Evolutionary conservation across 1,140 invertebrate species (phyloP), one percentile per base, ranked within the genome.

Genomic region (Drosophila eugracilis): DNA sequence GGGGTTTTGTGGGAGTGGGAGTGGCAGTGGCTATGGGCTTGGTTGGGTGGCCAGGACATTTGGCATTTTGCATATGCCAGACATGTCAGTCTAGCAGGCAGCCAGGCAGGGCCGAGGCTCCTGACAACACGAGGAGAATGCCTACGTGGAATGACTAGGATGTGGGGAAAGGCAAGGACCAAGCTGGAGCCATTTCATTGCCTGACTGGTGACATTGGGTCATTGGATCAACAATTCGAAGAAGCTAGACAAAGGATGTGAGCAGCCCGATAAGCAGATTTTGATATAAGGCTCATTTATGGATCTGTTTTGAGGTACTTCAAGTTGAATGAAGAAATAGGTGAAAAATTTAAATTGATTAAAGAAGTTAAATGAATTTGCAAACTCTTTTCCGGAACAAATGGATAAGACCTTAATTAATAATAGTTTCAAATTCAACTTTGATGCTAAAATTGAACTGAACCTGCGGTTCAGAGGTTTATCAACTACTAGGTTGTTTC

Each of bases 1-100:
- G 63, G 42, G 42, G 42, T 14, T 26, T 48, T n/a, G 26, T 19
- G 45, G 10, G 2, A 4, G 4, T 1, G 5, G 24, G 10, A 28
- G 4, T 17, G 30, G 5, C 10, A 1, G 5, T 21, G 45, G 22
- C 15, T 9, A 7, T 22, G 37, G 48, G 49, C 6, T 17, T 12
- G 14, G 44, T 19, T 34, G 21, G 55, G 21, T 12, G 22, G 60
- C 54, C 17, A 19, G 69, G 50, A 60, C 60, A 77, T 72, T 58
- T 77, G 80, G 76, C 72, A 80, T 84, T 84, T 73, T 72, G 81
- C 80, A 85, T 84, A 84, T 85, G 80, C 62, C 66, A 80, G 80
- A 63, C 55, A 72, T 83, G 80, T 75, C 58, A 83, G 79, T 37
- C 41, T 65, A 14, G 54, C 37, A 36, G 55, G 12, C 45, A 45